Evolutionary conservation across 2,113 vertebrate genomes (phyloP).

Genomic region (Anthoscopus minutus): DNA sequence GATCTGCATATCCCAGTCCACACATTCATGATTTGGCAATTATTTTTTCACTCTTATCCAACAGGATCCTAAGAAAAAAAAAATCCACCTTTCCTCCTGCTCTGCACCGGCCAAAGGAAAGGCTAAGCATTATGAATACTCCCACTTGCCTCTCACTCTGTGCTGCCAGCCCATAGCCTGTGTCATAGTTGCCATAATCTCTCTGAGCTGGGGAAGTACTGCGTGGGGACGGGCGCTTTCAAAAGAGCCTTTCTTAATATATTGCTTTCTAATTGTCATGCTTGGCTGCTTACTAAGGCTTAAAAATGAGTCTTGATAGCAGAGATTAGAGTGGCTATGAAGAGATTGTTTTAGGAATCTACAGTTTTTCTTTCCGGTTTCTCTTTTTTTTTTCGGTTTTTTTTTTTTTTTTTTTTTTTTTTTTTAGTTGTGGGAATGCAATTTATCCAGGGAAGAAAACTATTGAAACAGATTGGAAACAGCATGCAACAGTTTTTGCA

Average conservation of each 20-base stretch:
- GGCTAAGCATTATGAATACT: not conserved
- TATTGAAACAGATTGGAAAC: not conserved
- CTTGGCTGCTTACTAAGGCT: not conserved
- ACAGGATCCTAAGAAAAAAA: not conserved
- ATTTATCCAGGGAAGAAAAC: not conserved
- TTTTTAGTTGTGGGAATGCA: not conserved
- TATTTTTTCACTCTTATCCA: not conserved
- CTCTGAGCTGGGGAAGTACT: not conserved
- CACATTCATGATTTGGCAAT: not conserved
- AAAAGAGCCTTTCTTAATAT: not conserved
- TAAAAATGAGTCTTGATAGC: not conserved
- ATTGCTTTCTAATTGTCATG: not conserved
- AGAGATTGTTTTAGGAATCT: not conserved
- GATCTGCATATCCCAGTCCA: not conserved
- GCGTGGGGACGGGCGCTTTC: not conserved
- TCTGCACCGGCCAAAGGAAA: not conserved
- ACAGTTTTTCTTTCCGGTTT: not conserved
- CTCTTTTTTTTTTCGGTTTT: too few relatives aligned
- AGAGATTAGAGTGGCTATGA: not conserved
- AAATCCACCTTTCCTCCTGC: not conserved
- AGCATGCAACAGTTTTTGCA: not conserved
- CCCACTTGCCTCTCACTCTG: not conserved
- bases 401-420: too few relatives aligned
- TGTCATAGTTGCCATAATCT: not conserved
- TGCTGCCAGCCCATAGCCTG: not conserved